phyloP scores from a whole-genome alignment of 2,797 vertebrate genomes.

The Pygocentrus nattereri region DNA sequence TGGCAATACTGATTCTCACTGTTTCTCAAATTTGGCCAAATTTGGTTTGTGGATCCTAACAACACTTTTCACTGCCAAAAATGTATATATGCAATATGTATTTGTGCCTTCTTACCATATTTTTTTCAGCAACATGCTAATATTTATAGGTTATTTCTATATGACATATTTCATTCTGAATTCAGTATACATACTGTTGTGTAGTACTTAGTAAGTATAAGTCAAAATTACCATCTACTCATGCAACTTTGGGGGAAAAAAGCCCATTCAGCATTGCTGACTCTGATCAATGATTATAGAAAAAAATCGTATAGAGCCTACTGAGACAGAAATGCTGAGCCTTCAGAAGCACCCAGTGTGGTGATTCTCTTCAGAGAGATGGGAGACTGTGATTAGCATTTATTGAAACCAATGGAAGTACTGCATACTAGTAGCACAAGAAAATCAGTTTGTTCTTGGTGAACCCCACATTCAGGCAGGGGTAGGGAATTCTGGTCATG shows the following conservation, averaged over 20 bases:
- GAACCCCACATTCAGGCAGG: background rate
- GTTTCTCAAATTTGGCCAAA: too few species aligned
- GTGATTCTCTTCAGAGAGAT: constrained; percentile 10
- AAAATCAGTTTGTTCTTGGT: background rate
- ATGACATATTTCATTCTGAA: background rate
- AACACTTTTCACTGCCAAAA: background rate
- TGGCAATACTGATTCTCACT: too few species aligned
- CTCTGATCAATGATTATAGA: constrained; percentile 22
- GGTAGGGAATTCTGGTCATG: background rate
- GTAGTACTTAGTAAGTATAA: constrained; percentile 15
- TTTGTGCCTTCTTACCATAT: background rate
- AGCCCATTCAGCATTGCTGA: constrained; percentile 17
- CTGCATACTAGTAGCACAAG: background rate
- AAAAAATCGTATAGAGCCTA: constrained; percentile 1
- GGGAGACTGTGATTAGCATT: background rate
- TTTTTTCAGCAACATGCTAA: background rate
- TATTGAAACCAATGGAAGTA: constrained; percentile 3
- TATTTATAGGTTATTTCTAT: background rate
- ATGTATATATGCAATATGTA: background rate
- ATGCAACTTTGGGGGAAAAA: background rate
- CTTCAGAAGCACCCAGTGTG: constrained; percentile 8
- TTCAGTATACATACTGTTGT: background rate
- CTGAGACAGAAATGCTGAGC: constrained; percentile 16
- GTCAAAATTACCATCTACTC: background rate
- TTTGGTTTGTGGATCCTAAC: background rate